Evolutionary conservation across 2,797 vertebrate genomes (phyloP).

Genomic region (Yasuhikotakia modesta): DNA sequence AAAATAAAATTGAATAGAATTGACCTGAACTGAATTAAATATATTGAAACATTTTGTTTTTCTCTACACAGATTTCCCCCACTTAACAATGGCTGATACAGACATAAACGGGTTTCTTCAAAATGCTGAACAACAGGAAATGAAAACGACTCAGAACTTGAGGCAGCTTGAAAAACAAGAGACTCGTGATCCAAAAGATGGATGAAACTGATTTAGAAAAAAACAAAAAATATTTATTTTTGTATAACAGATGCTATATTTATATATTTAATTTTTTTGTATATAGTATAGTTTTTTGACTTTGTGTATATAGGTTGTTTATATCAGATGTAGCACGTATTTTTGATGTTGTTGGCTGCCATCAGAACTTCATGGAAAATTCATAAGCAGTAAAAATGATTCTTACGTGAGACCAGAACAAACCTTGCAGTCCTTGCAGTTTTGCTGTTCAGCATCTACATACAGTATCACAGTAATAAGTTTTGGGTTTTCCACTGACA

Average conservation of each 20-base stretch:
- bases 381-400: constrained; percentile 49
- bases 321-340: constrained; percentile 71
- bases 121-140: constrained; percentile 70
- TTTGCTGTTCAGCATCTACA: constrained; percentile 5
- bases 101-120: constrained; percentile 67
- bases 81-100: constrained; percentile 79
- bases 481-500: constrained; percentile 22
- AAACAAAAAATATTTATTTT: constrained; percentile 96
- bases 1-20: no score
- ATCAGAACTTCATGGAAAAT: constrained; percentile 57
- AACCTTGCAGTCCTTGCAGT: constrained; percentile 26
- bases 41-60: constrained; percentile 1
- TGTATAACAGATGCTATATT: constrained; percentile 92
- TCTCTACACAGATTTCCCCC: constrained; percentile 71
- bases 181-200: constrained; percentile 65
- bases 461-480: constrained; percentile 33
- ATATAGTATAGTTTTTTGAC: constrained; percentile 86
- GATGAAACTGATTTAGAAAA: constrained; percentile 66
- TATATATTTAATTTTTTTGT: constrained; percentile 99
- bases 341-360: constrained; percentile 57
- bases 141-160: constrained; percentile 67
- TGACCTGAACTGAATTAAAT: no score
- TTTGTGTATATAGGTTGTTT: constrained; percentile 79
- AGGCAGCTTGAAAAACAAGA: constrained; percentile 58
- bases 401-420: constrained; percentile 28